Conservation (phyloP, 2,888 invertebrate species). For the Timema podura region DNA sequence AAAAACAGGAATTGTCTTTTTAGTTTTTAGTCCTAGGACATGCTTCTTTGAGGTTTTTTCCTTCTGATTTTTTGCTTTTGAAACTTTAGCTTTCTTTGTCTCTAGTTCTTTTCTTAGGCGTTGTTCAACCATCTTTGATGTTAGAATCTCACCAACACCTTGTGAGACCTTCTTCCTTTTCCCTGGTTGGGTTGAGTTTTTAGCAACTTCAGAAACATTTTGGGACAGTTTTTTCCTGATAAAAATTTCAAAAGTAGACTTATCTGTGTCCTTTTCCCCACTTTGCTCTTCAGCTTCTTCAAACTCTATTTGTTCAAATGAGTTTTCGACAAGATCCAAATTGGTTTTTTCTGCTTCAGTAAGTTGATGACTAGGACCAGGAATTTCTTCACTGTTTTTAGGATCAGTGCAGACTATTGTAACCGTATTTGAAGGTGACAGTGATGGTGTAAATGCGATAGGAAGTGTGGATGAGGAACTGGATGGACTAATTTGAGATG, state of each 20-base stretch:
- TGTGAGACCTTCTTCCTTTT: slow-evolving; percentile 3
- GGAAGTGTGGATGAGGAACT: no score
- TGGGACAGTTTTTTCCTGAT: background rate
- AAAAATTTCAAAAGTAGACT: background rate
- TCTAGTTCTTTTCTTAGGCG: background rate
- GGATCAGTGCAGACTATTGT: no score
- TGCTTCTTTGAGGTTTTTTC: no score
- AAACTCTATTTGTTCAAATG: slow-evolving; percentile 9
- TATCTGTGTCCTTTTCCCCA: background rate
- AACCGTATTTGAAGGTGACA: no score
- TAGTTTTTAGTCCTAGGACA: no score
- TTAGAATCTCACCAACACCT: slow-evolving; percentile 9
- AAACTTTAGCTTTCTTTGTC: background rate
- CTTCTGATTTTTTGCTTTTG: background rate
- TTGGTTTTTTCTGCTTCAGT: background rate
- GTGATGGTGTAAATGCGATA: no score
- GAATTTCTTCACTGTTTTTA: no score
- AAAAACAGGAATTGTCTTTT: no score
- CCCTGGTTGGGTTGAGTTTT: slow-evolving; percentile 2
- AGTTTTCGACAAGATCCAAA: background rate
- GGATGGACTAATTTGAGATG: no score
- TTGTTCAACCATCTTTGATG: background rate
- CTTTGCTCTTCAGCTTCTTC: background rate
- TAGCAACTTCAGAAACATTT: background rate
- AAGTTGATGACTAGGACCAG: slow-evolving; percentile 2